Evolutionary conservation across 2,888 invertebrate species (phyloP), one percentile per base, ranked within the genome.

Genomic region (Thelaira solivaga): DNA sequence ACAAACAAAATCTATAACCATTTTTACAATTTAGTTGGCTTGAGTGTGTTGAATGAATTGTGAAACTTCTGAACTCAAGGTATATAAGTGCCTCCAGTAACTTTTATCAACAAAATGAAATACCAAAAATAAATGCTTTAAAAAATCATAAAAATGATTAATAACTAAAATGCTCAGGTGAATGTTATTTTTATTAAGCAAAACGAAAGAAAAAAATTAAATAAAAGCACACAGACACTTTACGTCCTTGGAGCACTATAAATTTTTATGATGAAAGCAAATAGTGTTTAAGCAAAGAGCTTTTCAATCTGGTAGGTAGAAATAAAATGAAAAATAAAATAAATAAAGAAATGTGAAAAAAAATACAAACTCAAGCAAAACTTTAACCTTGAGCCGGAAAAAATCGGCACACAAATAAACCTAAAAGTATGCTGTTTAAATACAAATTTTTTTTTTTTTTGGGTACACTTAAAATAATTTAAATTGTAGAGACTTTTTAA

Each of bases 381-480:
- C 68, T 69, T 74, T 74, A 78, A 78, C 78, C 78, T 78, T 78
- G 78, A 74, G 68, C 62, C 64, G 57, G 64, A 74, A 72, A 77
- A 43, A 68, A 62, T 62, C 55, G 64, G 41, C 67, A 49, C 53
- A 61, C 51, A 64, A 74, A 64, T 69, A 64, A 61, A 53, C 65
- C 78, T 71, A 65, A 74, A 78, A 78, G 53, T 71, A 78, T 74
- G 65, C 78, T 69, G 13, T 53, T 55, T 51, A 71, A 76, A 65
- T 76, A 61, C 18, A 55, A 34, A 24, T 53, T 61, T 59, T 69
- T 34, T 7, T n/a, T 29, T 16, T 34, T n/a, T n/a, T n/a, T n/a
- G n/a, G 16, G 26, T 10, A 22, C 11, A n/a, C 31, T 49, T 43
- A 24, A 45, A 45, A 22, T n/a, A 20, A 6, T 29, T 45, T 11